Evolutionary conservation across 2,113 vertebrate genomes (phyloP), one percentile per base, ranked within the genome.

Genomic region (Orientallactaga bullata): DNA sequence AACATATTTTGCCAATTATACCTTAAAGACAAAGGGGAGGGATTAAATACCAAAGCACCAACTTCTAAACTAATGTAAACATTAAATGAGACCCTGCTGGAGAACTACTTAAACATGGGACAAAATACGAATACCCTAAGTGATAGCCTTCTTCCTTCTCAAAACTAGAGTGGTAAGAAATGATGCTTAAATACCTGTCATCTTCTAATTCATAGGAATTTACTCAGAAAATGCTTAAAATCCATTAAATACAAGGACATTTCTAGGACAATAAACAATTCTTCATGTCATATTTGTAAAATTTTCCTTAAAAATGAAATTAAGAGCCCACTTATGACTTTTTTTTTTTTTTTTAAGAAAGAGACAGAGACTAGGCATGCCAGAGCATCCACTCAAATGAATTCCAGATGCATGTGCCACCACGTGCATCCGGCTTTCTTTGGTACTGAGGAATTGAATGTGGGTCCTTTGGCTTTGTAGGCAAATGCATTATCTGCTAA

Each of bases 281-380:
- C 72, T 35, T 78, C 65, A 21, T 1, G 2, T 68, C 69, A 17
- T 30, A 90, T 65, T 90, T 83, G 21, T 47, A 86, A 94, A 92
- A 66, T 4, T 28, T 76, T 79, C 85, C 73, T 85, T 68, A 93
- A 89, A 94, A 84, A 84, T 23, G 0, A 73, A 89, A 81, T 32
- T 32, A 88, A 88, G 69, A 21, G 60, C 20, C 86, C 72, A 86
- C 35, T 93, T 85, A 77, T 86, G n/a, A n/a, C n/a, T n/a, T n/a
- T n/a, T n/a, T n/a, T n/a, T n/a, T n/a, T n/a, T n/a, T n/a, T n/a
- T n/a, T n/a, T n/a, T n/a, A n/a, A n/a, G n/a, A n/a, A n/a, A n/a
- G n/a, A n/a, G n/a, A n/a, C n/a, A n/a, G n/a, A n/a, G n/a, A n/a
- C n/a, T n/a, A n/a, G n/a, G n/a, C n/a, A n/a, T n/a, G n/a, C n/a